These are phyloP conservation scores for Cantharis rufa DNA, from an alignment of 2,888 invertebrate species.

Conservation along the genomic window DNA sequence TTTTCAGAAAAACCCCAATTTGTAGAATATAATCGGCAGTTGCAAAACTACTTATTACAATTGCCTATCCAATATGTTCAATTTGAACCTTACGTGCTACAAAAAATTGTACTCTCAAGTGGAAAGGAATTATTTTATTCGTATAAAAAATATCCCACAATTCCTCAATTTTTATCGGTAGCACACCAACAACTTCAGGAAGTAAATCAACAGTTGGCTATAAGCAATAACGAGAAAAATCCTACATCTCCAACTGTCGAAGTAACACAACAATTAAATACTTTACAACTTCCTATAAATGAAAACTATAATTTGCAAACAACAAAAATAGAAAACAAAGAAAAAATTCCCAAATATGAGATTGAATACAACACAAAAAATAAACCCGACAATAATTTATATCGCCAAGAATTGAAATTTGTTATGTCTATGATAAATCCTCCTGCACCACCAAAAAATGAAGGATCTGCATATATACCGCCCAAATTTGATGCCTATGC, in stretches of 20 bases:
- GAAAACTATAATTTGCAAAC: not conserved
- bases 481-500: slow-evolving; percentile 49
- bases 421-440: slow-evolving; percentile 49
- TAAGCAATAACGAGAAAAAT: not conserved
- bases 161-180: slow-evolving; percentile 5
- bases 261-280: slow-evolving; percentile 15
- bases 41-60: not conserved
- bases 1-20: not conserved
- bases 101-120: slow-evolving; percentile 50
- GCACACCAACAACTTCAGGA: not conserved
- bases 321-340: not conserved
- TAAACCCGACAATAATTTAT: slow-evolving; percentile 33
- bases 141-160: slow-evolving; percentile 46
- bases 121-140: slow-evolving; percentile 51
- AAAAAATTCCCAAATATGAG: slow-evolving; percentile 21
- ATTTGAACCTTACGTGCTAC: slow-evolving; percentile 52
- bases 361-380: slow-evolving; percentile 16
- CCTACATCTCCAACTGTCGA: not conserved
- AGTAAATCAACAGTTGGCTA: not conserved
- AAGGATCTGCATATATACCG: slow-evolving; percentile 37
- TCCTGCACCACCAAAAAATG: slow-evolving; percentile 28
- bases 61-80: slow-evolving; percentile 47
- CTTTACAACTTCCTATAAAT: not conserved
- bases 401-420: slow-evolving; percentile 48
- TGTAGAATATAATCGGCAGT: not conserved